Base-by-base conservation (phyloP, 2,888 invertebrate species). In the Dryomyza anilis region DNA sequence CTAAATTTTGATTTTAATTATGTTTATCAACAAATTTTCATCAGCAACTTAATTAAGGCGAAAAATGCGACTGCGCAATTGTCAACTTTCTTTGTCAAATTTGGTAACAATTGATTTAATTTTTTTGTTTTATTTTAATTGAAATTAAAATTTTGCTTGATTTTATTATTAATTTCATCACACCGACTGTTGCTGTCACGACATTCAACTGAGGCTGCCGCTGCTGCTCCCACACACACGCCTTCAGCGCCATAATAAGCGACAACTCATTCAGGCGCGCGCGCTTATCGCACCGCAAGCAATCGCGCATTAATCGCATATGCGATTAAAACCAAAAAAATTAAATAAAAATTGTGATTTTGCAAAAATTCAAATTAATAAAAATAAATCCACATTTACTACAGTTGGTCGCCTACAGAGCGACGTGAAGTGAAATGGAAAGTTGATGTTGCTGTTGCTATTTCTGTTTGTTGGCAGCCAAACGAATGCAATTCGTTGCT, bases 351-450 rank as follows among this genome's bases (percentile, higher is more conserved):
- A 56, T 63, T 30, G 19, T 12, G 56, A 56, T 63, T 62, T 48
- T 46, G 46, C 33, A 52, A 55, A 60, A 23, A 43, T 48, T 43
- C 63, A 56, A 62, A 62, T 63, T 63, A 55, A 63, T 46, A 56
- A 46, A 62, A 62, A 63, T 53, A 56, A 63, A 56, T 63, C 46
- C 25, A 2, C 55, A 56, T 36, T 1, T 21, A 6, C 29, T 46
- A 29, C 16, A 21, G 36, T 8, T n/a, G 30, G n/a, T n/a, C n/a
- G n/a, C n/a, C n/a, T n/a, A n/a, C n/a, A n/a, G n/a, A n/a, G n/a
- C n/a, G n/a, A n/a, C n/a, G n/a, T n/a, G n/a, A n/a, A n/a, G n/a
- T 50, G 50, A 60, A 60, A 60, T 50, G 50, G 52, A 60, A 60
- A 60, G 60, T 60, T 45, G n/a, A n/a, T n/a, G n/a, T n/a, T n/a